phyloP scores from a whole-genome alignment of 2,888 invertebrate species.

The Lacanobia oleracea region DNA sequence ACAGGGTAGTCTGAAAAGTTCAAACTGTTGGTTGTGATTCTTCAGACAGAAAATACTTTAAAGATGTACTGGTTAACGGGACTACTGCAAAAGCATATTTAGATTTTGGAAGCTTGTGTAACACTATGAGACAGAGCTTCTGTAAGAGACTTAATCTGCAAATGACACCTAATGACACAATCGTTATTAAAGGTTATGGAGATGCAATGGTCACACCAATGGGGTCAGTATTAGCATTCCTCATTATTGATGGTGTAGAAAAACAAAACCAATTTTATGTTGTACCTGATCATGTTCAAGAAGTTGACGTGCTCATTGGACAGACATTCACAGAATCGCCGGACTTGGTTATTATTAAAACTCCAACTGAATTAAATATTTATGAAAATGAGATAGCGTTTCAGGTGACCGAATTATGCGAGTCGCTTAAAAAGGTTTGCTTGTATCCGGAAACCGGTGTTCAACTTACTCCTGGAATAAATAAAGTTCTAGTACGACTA shows the following conservation, averaged over 20 bases:
- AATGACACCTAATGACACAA: not conserved
- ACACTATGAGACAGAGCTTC: not conserved
- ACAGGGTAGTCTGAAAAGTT: too few species aligned
- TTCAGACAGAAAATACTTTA: too few species aligned
- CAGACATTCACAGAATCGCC: too few species aligned
- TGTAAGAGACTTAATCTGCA: not conserved
- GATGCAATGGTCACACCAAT: not conserved
- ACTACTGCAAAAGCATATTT: not conserved
- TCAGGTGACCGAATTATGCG: not conserved
- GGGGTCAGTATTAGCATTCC: not conserved
- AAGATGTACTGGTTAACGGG: too few species aligned
- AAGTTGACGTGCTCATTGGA: not conserved
- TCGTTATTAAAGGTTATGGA: not conserved
- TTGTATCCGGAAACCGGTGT: not conserved
- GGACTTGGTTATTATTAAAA: too few species aligned
- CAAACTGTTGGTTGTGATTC: too few species aligned
- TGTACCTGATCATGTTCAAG: not conserved
- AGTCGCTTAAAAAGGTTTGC: not conserved
- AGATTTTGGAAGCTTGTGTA: not conserved
- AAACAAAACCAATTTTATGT: not conserved
- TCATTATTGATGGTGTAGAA: not conserved
- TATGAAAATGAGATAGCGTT: not conserved
- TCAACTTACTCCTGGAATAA: too few species aligned
- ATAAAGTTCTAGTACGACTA: too few species aligned
- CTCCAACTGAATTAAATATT: too few species aligned